Base-by-base conservation (phyloP, 2,888 invertebrate species). In the Orchesellides sinensis region DNA sequence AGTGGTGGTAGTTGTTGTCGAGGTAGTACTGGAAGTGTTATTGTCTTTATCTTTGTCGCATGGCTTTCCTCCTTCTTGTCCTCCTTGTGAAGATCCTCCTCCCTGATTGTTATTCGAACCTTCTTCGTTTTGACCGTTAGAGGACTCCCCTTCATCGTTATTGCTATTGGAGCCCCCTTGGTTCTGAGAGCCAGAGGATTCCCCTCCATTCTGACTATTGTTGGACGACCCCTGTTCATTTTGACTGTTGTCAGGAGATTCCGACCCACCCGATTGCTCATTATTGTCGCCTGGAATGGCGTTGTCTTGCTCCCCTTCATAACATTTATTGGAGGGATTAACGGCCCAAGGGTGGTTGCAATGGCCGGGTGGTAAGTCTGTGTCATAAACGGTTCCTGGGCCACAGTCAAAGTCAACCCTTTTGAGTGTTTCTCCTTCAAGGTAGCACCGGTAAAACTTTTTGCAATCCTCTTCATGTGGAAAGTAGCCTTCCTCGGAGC, bases 291-390 rank as follows among this genome's bases (percentile, higher is more conserved):
- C 29, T 2, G 61, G 61, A 45, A 72, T 72, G 2, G 56, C 2
- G 25, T 72, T 72, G 27, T 72, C 72, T 56, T 56, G 70, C 0
- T 59, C 47, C 2, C 84, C 80, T 72, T 80, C 63, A 65, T 84
- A 86, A 63, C 86, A 86, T 65, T 75, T 83, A 21, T 75, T 75
- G 47, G 77, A 65, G 27, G 81, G 81, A 19, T 35, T 72, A n/a
- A 86, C 49, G 0, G 82, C 79, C 83, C 77, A 82, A n/a, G 86
- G 83, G 19, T 86, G 84, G 40, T 86, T 86, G 54, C 86, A 86
- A 35, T 80, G 70, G 0, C 73, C 61, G 10, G 69, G 69, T 0
- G 75, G 52, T 10, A 83, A 69, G 10, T 80, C 83, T 23, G 73
- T 80, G 65, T 86, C 84, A 21, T 84, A 86, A 47, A 86, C 85